These are phyloP conservation scores for Castor canadensis DNA, from an alignment of 2,113 vertebrate genomes.

Conservation along the genomic window DNA sequence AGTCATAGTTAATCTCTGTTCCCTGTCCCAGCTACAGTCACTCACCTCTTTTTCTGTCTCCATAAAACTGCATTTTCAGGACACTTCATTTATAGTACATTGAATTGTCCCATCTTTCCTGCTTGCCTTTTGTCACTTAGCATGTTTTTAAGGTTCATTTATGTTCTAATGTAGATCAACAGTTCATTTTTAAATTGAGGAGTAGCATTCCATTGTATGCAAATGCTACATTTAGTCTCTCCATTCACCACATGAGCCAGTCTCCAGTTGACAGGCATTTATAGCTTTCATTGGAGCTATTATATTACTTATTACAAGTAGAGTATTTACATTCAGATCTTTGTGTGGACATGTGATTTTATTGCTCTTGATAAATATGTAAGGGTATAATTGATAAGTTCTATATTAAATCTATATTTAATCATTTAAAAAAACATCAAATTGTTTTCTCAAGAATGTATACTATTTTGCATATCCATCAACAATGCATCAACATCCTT, in stretches of 20 bases:
- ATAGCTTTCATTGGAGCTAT: background rate
- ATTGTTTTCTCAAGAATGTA: background rate
- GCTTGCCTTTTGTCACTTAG: background rate
- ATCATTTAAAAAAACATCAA: background rate
- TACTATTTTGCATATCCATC: background rate
- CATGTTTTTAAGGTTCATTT: background rate
- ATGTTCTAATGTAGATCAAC: background rate
- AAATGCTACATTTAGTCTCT: background rate
- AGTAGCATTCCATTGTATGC: background rate
- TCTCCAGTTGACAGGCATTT: background rate
- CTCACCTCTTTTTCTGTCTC: background rate
- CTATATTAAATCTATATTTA: background rate
- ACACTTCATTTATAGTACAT: background rate
- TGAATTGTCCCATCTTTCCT: background rate
- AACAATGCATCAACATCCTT: background rate
- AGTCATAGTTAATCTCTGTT: background rate
- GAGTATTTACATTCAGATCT: background rate
- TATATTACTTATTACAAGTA: background rate
- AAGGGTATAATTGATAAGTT: background rate
- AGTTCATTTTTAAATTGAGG: background rate
- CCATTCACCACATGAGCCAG: too few relatives aligned
- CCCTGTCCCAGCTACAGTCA: too few relatives aligned
- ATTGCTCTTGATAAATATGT: background rate
- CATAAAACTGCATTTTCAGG: background rate
- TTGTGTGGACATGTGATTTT: background rate